phyloP scores from a whole-genome alignment of 2,113 vertebrate species.

The Tragelaphus imberbis region DNA sequence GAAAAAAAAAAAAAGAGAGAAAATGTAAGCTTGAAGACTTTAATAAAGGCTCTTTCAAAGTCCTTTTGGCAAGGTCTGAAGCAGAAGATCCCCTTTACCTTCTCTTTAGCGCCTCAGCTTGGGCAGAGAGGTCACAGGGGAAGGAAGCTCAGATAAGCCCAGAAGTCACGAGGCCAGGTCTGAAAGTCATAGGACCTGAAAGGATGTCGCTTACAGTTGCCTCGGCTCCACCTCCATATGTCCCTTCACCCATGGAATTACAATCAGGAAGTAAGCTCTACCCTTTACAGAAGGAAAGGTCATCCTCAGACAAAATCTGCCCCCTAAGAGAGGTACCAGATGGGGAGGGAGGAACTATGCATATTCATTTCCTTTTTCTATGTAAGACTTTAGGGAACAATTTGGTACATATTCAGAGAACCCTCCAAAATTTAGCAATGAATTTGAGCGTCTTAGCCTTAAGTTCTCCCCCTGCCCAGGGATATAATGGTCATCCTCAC shows the following conservation, averaged over 20 bases:
- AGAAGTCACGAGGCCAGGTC: not conserved
- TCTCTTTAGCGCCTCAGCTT: not conserved
- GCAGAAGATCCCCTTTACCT: not conserved
- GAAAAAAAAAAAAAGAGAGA: not conserved
- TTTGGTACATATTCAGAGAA: not conserved
- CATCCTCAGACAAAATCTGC: not conserved
- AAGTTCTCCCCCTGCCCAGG: not conserved
- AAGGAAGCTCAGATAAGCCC: not conserved
- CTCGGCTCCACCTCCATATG: not conserved
- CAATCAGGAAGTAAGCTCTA: not conserved
- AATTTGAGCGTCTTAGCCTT: not conserved
- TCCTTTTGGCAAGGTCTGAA: not conserved
- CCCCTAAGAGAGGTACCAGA: not conserved
- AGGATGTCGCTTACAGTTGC: not conserved
- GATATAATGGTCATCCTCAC: not conserved
- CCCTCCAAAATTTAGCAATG: not conserved
- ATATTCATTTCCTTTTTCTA: not conserved
- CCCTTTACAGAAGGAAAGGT: not conserved
- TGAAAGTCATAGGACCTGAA: not conserved
- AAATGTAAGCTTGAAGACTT: not conserved
- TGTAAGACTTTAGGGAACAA: not conserved
- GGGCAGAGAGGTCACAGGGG: not conserved
- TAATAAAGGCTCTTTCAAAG: not conserved
- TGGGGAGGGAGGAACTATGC: not conserved
- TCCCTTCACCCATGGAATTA: not conserved